Evolutionary conservation across 1,140 invertebrate species (phyloP).

Genomic region (Sarcophaga peregrina): DNA sequence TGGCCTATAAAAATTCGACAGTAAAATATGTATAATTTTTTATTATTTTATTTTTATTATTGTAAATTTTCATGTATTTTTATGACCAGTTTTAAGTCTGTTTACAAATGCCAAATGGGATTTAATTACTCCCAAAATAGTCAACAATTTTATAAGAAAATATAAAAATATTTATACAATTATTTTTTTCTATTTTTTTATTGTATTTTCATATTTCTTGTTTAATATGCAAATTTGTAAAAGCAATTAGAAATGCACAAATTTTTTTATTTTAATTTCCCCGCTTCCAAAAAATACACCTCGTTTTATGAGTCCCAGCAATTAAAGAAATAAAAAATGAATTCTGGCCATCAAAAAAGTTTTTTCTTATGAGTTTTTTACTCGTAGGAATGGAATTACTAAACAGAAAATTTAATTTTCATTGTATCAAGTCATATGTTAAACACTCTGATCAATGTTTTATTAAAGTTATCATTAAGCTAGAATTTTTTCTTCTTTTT

Average conservation of each 20-base stretch:
- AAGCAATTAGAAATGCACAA: slow-evolving; percentile 34
- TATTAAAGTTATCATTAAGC: too few species aligned
- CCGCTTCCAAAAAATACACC: not conserved
- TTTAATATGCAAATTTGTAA: slow-evolving; percentile 21
- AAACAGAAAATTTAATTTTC: not conserved
- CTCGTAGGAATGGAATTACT: not conserved
- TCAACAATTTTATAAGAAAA: not conserved
- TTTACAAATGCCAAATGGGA: not conserved
- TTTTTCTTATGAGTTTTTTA: not conserved
- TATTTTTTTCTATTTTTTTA: not conserved
- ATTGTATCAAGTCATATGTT: too few species aligned
- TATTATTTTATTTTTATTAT: slow-evolving; percentile 5
- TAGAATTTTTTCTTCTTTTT: too few species aligned
- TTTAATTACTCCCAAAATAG: not conserved
- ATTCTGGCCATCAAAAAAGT: not conserved
- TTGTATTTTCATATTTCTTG: not conserved
- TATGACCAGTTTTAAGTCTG: not conserved
- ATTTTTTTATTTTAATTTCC: not conserved
- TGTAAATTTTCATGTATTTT: not conserved
- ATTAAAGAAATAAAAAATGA: not conserved
- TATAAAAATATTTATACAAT: slow-evolving; percentile 3
- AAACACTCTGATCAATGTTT: too few species aligned
- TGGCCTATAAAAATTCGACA: slow-evolving; percentile 6
- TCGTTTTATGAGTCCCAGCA: not conserved
- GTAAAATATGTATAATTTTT: slow-evolving; percentile 1